Percentiles rank a stretch among this genome's conserved stretches.
phyloP scores from a whole-genome alignment of 2,797 vertebrate genomes.

The Columba guinea region DNA sequence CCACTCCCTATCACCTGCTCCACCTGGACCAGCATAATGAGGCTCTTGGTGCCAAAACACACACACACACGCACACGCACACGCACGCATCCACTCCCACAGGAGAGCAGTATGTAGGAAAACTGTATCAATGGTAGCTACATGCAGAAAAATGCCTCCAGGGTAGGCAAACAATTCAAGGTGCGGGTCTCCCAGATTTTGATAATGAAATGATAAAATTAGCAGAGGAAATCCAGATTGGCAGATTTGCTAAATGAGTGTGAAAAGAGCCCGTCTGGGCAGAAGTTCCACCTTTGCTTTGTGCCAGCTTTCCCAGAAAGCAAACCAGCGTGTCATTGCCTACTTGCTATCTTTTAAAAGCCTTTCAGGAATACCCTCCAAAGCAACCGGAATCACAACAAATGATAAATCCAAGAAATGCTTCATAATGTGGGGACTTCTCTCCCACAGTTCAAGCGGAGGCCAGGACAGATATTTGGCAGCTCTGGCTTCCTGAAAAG shows the following conservation, averaged over 20 bases:
- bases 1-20: background rate
- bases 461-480: constrained; percentile 52
- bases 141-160: background rate
- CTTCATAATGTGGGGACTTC: background rate
- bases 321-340: background rate
- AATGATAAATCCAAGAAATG: constrained; percentile 27
- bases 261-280: background rate
- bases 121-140: background rate
- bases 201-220: background rate
- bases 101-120: fast-evolving
- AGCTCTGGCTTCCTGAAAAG: constrained; percentile 37
- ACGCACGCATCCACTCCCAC: fast-evolving
- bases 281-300: background rate
- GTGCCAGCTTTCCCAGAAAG: background rate
- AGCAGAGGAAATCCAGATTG: background rate
- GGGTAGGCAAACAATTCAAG: background rate
- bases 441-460: background rate
- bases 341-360: constrained; percentile 33
- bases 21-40: background rate
- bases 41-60: background rate
- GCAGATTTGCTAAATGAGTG: background rate
- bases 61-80: fast-evolving
- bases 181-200: background rate
- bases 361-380: constrained; percentile 12
- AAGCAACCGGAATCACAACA: constrained; percentile 35